These are phyloP conservation scores for Squalus acanthias DNA, from an alignment of 2,797 vertebrate species.

Conservation along the genomic window DNA sequence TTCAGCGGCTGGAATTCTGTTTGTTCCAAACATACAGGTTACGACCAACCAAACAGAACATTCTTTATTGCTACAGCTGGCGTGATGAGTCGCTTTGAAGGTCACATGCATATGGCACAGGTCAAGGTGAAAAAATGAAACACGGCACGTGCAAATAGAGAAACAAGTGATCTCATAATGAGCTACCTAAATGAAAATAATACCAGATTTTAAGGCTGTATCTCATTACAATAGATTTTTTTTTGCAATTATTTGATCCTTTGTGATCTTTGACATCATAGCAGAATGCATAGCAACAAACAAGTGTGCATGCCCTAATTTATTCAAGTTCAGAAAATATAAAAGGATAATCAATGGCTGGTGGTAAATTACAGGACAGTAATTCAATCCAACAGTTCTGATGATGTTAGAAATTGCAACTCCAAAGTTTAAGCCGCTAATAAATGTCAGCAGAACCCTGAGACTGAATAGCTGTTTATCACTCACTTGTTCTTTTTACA, in stretches of 20 bases:
- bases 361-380: background rate
- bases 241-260: background rate
- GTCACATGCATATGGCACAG: background rate
- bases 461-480: background rate
- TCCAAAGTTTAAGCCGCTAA: background rate
- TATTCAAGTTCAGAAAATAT: background rate
- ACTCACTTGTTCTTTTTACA: background rate
- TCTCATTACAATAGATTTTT: background rate
- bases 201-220: background rate
- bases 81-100: background rate
- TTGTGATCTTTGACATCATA: background rate
- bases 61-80: background rate
- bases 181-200: background rate
- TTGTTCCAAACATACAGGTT: constrained; percentile 20
- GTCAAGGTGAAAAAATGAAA: background rate
- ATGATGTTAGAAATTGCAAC: background rate
- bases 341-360: background rate
- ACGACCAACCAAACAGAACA: background rate
- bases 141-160: background rate
- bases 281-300: background rate
- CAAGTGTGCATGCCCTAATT: background rate
- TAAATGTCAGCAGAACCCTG: background rate
- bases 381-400: background rate
- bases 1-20: background rate
- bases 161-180: background rate